Evolutionary conservation across 2,888 invertebrate genomes (phyloP).

Genomic region (Itoplectis maculator): DNA sequence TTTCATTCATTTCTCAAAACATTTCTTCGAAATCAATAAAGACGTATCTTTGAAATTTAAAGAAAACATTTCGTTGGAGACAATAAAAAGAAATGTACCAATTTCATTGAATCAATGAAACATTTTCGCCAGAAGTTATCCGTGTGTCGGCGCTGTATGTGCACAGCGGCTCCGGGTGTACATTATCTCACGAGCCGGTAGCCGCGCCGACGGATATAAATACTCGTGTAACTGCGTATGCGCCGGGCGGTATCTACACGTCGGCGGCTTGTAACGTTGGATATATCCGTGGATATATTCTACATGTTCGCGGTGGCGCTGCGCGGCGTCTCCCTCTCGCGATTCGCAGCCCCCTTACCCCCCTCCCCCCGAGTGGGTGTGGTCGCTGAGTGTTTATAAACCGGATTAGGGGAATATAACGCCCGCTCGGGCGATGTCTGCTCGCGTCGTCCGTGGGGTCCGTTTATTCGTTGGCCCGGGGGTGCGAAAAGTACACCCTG

Average conservation of each 20-base stretch:
- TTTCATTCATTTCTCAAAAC: too few relatives aligned
- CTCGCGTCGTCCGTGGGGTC: not conserved
- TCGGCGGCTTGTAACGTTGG: slow-evolving; percentile 28
- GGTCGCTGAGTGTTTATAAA: slow-evolving; percentile 80
- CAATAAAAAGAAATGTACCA: too few relatives aligned
- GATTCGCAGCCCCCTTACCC: slow-evolving; percentile 37
- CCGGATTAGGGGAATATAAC: slow-evolving; percentile 80
- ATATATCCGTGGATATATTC: not conserved
- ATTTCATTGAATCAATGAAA: too few relatives aligned
- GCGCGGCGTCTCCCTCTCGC: slow-evolving; percentile 24
- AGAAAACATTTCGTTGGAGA: too few relatives aligned
- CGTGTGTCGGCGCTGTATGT: slow-evolving; percentile 1
- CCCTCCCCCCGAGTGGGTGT: slow-evolving; percentile 79
- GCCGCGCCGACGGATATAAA: slow-evolving; percentile 76
- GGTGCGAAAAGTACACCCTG: slow-evolving; percentile 40
- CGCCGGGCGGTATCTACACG: slow-evolving; percentile 45
- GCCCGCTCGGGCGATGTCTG: slow-evolving; percentile 41
- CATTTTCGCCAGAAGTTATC: not conserved
- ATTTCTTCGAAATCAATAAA: too few relatives aligned
- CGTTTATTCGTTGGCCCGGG: slow-evolving; percentile 52
- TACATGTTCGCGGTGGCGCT: not conserved
- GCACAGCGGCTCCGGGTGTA: slow-evolving; percentile 80
- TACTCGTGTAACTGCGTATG: slow-evolving; percentile 72
- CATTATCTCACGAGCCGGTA: slow-evolving; percentile 77
- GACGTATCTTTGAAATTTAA: too few relatives aligned